Evolutionary conservation across 2,888 invertebrate genomes (phyloP).

Genomic region (Allacma fusca): DNA sequence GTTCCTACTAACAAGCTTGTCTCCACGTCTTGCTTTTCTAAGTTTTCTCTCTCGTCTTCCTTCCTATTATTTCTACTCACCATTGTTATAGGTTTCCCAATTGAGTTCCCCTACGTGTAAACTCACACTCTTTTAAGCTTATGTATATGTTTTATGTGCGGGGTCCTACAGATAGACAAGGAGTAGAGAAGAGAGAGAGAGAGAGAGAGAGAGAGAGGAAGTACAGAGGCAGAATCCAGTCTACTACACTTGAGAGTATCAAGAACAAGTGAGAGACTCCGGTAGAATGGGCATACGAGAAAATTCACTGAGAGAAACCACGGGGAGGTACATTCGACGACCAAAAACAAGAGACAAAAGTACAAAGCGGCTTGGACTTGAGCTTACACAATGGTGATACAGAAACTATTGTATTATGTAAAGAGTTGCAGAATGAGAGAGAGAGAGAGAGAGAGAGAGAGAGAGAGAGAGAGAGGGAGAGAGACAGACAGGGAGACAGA

Average conservation of each 20-base stretch:
- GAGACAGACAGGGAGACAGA: not conserved
- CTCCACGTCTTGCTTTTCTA: constrained; percentile 2
- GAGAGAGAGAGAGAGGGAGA: not conserved
- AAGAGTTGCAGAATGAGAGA: constrained; percentile 12
- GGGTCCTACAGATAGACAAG: not conserved
- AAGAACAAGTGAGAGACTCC: constrained; percentile 10
- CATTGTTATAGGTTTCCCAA: not conserved
- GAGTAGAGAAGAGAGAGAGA: not conserved
- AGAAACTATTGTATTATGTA: constrained; percentile 34
- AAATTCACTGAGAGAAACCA: constrained; percentile 7
- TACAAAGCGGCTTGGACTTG: constrained; percentile 37
- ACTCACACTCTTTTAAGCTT: not conserved
- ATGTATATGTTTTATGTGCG: not conserved
- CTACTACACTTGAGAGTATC: constrained; percentile 16
- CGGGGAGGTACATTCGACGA: constrained; percentile 20
- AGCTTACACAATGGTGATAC: constrained; percentile 38
- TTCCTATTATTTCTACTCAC: not conserved
- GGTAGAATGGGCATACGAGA: constrained; percentile 9
- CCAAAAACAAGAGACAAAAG: constrained; percentile 35
- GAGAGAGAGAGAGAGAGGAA: not conserved
- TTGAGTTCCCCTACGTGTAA: not conserved
- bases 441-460: not conserved
- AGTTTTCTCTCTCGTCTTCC: constrained; percentile 1
- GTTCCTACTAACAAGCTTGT: constrained; percentile 5
- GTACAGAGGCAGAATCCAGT: not conserved